A percentile compares a stretch with the other conserved stretches of the same genome.
phyloP scores from a whole-genome alignment of 2,113 vertebrate species.

The Chaetorhynchus papuensis region DNA sequence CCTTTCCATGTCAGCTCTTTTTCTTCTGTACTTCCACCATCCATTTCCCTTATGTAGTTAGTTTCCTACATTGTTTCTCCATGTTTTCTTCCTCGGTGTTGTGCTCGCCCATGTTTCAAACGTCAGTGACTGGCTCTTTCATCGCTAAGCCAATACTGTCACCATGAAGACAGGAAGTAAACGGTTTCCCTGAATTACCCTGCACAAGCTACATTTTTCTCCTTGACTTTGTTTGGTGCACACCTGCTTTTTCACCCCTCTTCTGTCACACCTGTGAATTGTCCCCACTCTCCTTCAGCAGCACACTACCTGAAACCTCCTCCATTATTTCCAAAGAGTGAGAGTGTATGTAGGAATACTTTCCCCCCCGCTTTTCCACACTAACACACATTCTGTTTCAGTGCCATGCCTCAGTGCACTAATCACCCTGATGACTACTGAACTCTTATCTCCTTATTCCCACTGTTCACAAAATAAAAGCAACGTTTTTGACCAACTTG shows the following conservation, averaged over 20 bases:
- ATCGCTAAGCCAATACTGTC: not conserved
- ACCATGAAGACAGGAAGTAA: not conserved
- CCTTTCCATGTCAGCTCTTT: not conserved
- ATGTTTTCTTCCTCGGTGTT: not conserved
- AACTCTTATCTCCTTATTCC: not conserved
- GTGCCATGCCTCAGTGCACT: not conserved
- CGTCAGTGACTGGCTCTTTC: not conserved
- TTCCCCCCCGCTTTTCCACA: not conserved
- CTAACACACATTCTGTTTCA: not conserved
- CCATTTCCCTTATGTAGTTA: not conserved
- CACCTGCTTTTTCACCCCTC: not conserved
- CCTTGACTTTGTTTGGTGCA: not conserved
- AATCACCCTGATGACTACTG: fast-evolving
- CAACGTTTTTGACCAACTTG: not conserved
- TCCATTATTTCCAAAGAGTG: not conserved
- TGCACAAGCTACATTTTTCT: not conserved
- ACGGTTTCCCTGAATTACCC: not conserved
- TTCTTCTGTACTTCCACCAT: not conserved
- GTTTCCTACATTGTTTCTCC: not conserved
- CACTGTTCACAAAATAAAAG: not conserved
- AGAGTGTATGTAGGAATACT: not conserved
- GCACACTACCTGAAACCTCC: not conserved
- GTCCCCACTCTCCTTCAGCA: not conserved
- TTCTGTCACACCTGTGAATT: not conserved
- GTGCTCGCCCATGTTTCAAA: not conserved